A percentile compares a stretch with the other conserved stretches of the same genome.
These are phyloP conservation scores for Cataglyphis cursor DNA, from an alignment of 2,888 invertebrate species.

Conservation along the genomic window DNA sequence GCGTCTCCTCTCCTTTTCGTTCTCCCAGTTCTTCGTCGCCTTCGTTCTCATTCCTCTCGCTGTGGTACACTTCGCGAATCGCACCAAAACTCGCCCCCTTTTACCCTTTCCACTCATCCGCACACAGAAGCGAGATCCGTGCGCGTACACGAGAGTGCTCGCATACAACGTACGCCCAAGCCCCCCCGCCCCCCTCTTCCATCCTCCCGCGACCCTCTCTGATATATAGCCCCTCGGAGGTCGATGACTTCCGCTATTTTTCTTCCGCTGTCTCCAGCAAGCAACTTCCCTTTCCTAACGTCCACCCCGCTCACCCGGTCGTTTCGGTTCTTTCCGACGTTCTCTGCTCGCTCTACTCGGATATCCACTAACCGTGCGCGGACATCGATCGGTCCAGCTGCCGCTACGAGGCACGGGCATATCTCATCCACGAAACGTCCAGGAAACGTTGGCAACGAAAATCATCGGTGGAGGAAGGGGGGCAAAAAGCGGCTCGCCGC, in stretches of 20 bases:
- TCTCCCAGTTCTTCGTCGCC: slow-evolving; percentile 62
- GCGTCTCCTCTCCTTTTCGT: slow-evolving; percentile 40
- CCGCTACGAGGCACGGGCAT: slow-evolving; percentile 60
- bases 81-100: slow-evolving; percentile 65
- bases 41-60: slow-evolving; percentile 63
- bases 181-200: slow-evolving; percentile 69
- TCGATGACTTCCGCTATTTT: slow-evolving; percentile 89
- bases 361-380: slow-evolving; percentile 75
- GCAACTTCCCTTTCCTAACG: slow-evolving; percentile 85
- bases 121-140: slow-evolving; percentile 54
- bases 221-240: slow-evolving; percentile 89
- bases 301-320: slow-evolving; percentile 75
- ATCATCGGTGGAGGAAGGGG: slow-evolving; percentile 38
- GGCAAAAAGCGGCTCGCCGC: neutral
- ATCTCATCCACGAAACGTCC: slow-evolving; percentile 60
- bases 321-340: slow-evolving; percentile 80
- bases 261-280: slow-evolving; percentile 89
- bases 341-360: slow-evolving; percentile 66
- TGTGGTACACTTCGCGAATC: slow-evolving; percentile 55
- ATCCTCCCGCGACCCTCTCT: slow-evolving; percentile 80
- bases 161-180: slow-evolving; percentile 67
- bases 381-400: slow-evolving; percentile 74
- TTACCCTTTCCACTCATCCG: slow-evolving; percentile 76
- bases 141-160: slow-evolving; percentile 24
- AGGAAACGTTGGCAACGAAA: slow-evolving; percentile 56